A percentile compares a stretch with the other conserved stretches of the same genome.
phyloP scores from a whole-genome alignment of 1,140 invertebrate species.

The Idris sp. region DNA sequence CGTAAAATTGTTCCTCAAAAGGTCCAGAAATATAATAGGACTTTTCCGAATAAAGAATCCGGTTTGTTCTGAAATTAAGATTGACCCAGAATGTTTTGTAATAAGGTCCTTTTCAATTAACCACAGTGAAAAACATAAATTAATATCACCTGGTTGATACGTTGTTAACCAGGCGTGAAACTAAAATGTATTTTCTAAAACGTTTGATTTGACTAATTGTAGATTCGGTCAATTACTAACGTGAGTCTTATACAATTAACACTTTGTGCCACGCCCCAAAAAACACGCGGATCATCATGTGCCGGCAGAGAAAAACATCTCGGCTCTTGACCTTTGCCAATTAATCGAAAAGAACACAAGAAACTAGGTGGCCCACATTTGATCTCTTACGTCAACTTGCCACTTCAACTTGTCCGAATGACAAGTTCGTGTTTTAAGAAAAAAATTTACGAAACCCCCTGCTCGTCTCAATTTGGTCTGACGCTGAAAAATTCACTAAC shows the following conservation, averaged over 20 bases:
- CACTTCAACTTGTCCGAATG: neutral
- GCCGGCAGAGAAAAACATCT: too few relatives aligned
- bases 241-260: constrained; percentile 21
- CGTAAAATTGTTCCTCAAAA: constrained; percentile 24
- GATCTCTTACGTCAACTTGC: constrained; percentile 7
- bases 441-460: too few relatives aligned
- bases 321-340: constrained; percentile 21
- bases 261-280: constrained; percentile 34
- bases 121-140: constrained; percentile 2
- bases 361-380: constrained; percentile 16
- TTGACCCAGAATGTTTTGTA: neutral
- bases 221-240: constrained; percentile 26
- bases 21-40: constrained; percentile 10
- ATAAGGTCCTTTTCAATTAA: constrained; percentile 3
- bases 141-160: constrained; percentile 4
- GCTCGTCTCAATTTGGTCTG: too few relatives aligned
- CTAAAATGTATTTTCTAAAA: constrained; percentile 5
- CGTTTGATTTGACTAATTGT: constrained; percentile 36
- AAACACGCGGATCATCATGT: constrained; percentile 24
- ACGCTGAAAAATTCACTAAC: too few relatives aligned
- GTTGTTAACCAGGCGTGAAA: constrained; percentile 15
- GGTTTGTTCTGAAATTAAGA: constrained; percentile 5
- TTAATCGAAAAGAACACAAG: constrained; percentile 12
- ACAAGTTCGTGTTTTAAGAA: neutral
- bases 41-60: constrained; percentile 10